Base-by-base conservation (phyloP, 2,797 vertebrate genomes). In the Apodemus agrarius region DNA sequence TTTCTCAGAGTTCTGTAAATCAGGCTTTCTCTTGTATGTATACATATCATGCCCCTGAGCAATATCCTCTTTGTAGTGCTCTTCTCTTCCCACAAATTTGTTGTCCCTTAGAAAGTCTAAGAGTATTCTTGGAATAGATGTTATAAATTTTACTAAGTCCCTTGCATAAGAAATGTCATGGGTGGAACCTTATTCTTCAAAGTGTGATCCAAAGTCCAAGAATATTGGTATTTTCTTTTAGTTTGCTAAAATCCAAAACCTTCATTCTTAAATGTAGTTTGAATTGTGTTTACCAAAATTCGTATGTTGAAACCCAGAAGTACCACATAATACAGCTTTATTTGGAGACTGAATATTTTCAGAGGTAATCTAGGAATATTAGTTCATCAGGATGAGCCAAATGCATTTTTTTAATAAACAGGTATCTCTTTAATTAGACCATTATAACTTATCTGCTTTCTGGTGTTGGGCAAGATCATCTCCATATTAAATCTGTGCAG, bases 161-260 rank as follows among this genome's bases (percentile, higher is more conserved):
- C 65, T n/a, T 37, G 8, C 9, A 65, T 12, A 52, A 14, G 59
- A 74, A 91, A 74, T 16, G 26, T 82, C 69, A 29, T 21, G n/a
- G 31, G 26, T 59, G 40, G 85, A 83, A 59, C 7, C 24, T 94
- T 83, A 22, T 61, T 92, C 34, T 57, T 85, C 21, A 78, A 59
- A 87, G 40, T 57, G 26, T 90, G 57, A 88, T 79, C 72, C 21
- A 43, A 88, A 43, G 75, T 75, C 72, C 31, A 57, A 49, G 22
- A 57, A 17, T 80, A 74, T 13, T 11, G 29, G 21, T 1, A 52
- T 90, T 46, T 46, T 9, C 14, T 91, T 19, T 22, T 67, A 34
- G n/a, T 93, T 83, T 90, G 22, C 81, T 96, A 85, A 95, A 87
- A 84, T 75, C 4, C 57, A 79, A 34, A 72, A 74, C 84, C 76